Base-by-base conservation (phyloP, 1,140 invertebrate species). In the Andricus grossulariae region DNA sequence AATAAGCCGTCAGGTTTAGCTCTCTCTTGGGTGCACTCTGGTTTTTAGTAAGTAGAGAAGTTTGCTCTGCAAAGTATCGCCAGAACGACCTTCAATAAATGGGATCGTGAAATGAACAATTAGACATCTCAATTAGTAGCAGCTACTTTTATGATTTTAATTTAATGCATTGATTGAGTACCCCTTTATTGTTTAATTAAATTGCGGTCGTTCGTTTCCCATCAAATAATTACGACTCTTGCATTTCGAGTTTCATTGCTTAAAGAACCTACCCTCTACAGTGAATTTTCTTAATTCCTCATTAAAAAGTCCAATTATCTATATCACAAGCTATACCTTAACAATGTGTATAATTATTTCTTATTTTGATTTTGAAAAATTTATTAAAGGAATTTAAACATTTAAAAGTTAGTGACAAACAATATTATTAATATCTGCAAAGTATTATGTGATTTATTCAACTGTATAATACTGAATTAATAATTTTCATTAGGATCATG, bases 171-270 rank as follows among this genome's bases (percentile, higher is more conserved):
- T 66, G 57, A 66, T 66, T 39, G 15, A n/a, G 60, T 3, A 45
- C 32, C 32, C 39, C 25, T 39, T 66, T 66, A 66, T n/a, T 66
- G 60, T 66, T 39, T 39, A 66, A 66, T 66, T 39, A 66, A 66
- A 66, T 39, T 66, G 60, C 32, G 21, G 60, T 66, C 21, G 25
- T 66, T 66, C 32, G n/a, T 10, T 15, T 66, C 16, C 2, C 39
- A 25, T n/a, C 60, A n/a, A 66, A 66, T 66, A 66, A 25, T 66
- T 19, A 39, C 15, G 32, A 15, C 7, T 7, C 25, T 6, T 32
- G 15, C 25, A 39, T 66, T 60, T 39, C 60, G 16, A 66, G 60
- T 16, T 66, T 66, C 13, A 66, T 66, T 25, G 21, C 60, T 32
- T 32, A 2, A 66, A 66, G 21, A 54, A 54, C 18, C 18, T 19